phyloP scores from a whole-genome alignment of 2,888 invertebrate genomes.

The Epinotia brunnichana region DNA sequence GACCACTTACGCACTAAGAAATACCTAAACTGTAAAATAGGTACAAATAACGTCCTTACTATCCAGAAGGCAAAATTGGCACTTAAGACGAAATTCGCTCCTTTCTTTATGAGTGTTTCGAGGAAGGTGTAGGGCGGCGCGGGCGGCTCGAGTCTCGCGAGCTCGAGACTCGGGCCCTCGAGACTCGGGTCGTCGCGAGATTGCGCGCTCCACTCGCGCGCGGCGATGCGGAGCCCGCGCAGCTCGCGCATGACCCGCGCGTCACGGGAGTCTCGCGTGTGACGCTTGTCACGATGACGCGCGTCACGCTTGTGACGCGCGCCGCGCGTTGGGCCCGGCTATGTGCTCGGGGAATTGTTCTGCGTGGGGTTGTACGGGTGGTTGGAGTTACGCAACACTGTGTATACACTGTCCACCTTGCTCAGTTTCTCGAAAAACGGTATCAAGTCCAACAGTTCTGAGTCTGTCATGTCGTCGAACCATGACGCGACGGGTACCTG shows the following conservation, averaged over 20 bases:
- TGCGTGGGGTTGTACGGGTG: constrained; percentile 89
- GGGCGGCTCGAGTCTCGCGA: constrained; percentile 24
- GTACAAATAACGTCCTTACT: constrained; percentile 82
- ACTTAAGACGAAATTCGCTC: constrained; percentile 79
- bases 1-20: constrained; percentile 80
- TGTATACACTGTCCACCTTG: constrained; percentile 98
- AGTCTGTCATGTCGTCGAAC: constrained; percentile 99
- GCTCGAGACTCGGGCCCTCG: constrained; percentile 6
- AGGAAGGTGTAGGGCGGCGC: constrained; percentile 54
- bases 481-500: constrained; percentile 99
- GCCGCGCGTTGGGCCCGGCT: constrained; percentile 58
- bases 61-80: constrained; percentile 85
- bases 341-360: constrained; percentile 72
- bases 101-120: constrained; percentile 64
- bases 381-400: constrained; percentile 96
- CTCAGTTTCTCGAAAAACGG: constrained; percentile 99
- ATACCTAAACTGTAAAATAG: constrained; percentile 81
- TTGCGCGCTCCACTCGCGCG: not conserved
- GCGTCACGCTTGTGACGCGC: constrained; percentile 44
- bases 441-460: constrained; percentile 97
- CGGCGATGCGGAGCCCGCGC: not conserved
- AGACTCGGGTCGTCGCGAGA: constrained; percentile 1
- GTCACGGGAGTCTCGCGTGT: constrained; percentile 27
- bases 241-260: not conserved
- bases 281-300: constrained; percentile 41